These are phyloP conservation scores for Mus caroli DNA, from an alignment of 2,797 vertebrate genomes.

Conservation along the genomic window DNA sequence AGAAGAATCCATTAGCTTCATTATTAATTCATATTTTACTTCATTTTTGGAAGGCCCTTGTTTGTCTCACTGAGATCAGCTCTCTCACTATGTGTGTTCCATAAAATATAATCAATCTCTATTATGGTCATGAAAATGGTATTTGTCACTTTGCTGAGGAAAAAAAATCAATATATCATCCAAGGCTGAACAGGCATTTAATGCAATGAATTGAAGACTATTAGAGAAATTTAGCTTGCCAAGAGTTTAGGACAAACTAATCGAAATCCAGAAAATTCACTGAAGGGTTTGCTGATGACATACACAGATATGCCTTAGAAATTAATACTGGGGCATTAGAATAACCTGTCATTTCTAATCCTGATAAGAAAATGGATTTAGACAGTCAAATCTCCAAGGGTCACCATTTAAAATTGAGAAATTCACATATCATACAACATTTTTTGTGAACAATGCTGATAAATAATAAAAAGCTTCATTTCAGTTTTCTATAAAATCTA, in stretches of 20 bases:
- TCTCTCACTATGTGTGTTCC: conserved; percentile 78
- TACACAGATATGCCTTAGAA: conserved; percentile 86
- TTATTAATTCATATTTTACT: conserved; percentile 88
- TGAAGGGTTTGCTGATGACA: conserved; percentile 86
- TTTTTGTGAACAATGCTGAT: conserved; percentile 21
- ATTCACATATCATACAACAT: conserved; percentile 58
- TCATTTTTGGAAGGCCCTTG: conserved; percentile 83
- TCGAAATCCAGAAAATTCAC: conserved; percentile 88
- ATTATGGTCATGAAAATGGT: conserved; percentile 91
- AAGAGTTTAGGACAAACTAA: conserved; percentile 88
- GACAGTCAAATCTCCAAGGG: conserved; percentile 83
- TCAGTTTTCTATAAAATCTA: conserved; percentile 51
- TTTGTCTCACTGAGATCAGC: conserved; percentile 84
- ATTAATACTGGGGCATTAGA: conserved; percentile 87
- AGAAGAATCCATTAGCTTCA: conserved; percentile 87
- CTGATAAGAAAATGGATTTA: conserved; percentile 85
- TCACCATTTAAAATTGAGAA: conserved; percentile 70
- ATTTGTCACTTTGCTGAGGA: conserved; percentile 89
- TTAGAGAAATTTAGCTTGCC: conserved; percentile 90
- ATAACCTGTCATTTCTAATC: conserved; percentile 87
- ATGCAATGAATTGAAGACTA: conserved; percentile 88
- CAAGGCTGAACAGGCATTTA: conserved; percentile 89
- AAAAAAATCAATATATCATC: conserved; percentile 91
- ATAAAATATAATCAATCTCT: conserved; percentile 91
- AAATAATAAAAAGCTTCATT: conserved; percentile 53